Percentiles rank a stretch among this genome's conserved stretches.
Evolutionary conservation across 2,888 invertebrate genomes (phyloP).

Genomic region (Apodemia hepburni): DNA sequence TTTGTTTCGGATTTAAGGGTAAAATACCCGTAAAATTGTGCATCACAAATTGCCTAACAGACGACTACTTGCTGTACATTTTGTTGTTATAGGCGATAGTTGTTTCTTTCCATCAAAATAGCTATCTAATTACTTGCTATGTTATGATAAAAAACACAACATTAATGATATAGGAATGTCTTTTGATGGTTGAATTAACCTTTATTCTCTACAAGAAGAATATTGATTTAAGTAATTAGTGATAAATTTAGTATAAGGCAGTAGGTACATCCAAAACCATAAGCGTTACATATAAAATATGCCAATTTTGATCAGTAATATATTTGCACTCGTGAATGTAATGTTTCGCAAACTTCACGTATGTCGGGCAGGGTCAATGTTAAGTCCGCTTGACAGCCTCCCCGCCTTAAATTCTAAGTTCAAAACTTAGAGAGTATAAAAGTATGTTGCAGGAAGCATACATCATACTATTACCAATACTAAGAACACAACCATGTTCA

Average conservation of each 20-base stretch:
- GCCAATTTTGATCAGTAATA: background rate
- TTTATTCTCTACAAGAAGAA: no score
- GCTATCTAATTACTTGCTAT: no score
- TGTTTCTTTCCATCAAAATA: no score
- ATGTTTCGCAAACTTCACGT: background rate
- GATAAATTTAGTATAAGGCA: background rate
- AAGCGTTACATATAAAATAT: background rate
- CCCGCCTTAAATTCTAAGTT: constrained; percentile 17
- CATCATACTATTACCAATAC: background rate
- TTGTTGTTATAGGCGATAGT: no score
- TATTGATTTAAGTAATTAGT: background rate
- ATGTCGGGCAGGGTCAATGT: constrained; percentile 24
- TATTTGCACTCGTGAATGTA: constrained; percentile 7
- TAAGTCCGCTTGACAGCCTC: constrained; percentile 19
- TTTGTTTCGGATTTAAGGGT: no score
- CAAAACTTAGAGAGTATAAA: constrained; percentile 14
- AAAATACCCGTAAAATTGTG: no score
- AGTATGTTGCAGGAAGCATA: background rate
- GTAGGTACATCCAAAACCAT: no score
- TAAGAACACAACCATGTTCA: constrained; percentile 3
- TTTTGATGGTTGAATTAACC: no score
- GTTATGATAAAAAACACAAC: no score
- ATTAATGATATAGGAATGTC: no score
- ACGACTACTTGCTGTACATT: no score
- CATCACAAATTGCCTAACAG: no score